A percentile compares a stretch with the other conserved stretches of the same genome.
Evolutionary conservation across 2,797 vertebrate genomes (phyloP).

Genomic region (Hippoglossus hippoglossus): DNA sequence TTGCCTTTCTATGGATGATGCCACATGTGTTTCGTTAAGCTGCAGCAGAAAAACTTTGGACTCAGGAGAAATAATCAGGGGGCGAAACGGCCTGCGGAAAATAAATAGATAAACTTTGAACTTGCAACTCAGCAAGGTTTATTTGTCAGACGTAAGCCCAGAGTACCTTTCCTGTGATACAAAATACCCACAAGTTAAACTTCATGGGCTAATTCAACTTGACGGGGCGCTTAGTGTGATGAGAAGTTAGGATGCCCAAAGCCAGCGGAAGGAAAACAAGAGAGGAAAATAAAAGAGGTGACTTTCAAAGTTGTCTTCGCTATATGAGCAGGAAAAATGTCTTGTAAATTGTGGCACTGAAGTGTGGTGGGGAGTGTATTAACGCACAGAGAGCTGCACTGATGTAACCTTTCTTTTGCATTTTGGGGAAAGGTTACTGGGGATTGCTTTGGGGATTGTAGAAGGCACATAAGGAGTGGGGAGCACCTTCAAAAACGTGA

Average conservation of each 20-base stretch:
- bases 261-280: constrained; percentile 31
- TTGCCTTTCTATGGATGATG: constrained; percentile 28
- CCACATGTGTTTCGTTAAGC: constrained; percentile 42
- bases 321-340: constrained; percentile 23
- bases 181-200: constrained; percentile 49
- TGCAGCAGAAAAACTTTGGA: constrained; percentile 41
- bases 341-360: not conserved
- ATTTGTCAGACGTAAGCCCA: constrained; percentile 60
- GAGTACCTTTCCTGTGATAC: constrained; percentile 41
- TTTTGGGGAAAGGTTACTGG: constrained; percentile 42
- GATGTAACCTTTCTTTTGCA: constrained; percentile 43
- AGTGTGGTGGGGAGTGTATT: constrained; percentile 6
- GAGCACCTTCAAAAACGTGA: constrained; percentile 34
- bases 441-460: constrained; percentile 44
- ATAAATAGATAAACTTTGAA: constrained; percentile 62
- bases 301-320: constrained; percentile 47
- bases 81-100: constrained; percentile 32
- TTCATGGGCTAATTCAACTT: constrained; percentile 58
- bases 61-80: constrained; percentile 40
- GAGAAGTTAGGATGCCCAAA: constrained; percentile 52
- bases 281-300: constrained; percentile 24
- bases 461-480: constrained; percentile 12
- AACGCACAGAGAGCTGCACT: constrained; percentile 4
- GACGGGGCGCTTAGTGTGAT: constrained; percentile 57
- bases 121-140: constrained; percentile 61